Evolutionary conservation across 2,888 invertebrate species (phyloP).

Genomic region (Phlogophora meticulosa): DNA sequence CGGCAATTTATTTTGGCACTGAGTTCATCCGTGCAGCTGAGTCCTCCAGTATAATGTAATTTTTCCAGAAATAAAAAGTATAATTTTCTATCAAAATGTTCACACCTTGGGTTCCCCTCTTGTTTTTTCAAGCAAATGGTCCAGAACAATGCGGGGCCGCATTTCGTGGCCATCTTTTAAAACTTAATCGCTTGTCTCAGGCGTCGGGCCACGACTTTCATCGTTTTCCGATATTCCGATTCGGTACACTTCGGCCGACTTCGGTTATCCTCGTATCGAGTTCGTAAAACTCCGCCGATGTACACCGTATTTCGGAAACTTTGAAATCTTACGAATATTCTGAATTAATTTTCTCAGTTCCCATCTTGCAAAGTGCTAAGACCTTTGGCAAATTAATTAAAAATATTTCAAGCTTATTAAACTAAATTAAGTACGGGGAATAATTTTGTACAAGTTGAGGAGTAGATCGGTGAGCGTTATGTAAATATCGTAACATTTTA

Average conservation of each 20-base stretch:
- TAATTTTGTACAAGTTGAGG: conserved; percentile 49
- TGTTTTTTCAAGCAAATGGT: conserved; percentile 66
- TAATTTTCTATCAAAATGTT: conserved; percentile 63
- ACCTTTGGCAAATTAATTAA: conserved; percentile 60
- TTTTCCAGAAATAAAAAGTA: conserved; percentile 48
- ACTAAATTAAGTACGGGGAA: conserved; percentile 51
- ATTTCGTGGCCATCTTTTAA: conserved; percentile 70
- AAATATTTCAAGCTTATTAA: conserved; percentile 62
- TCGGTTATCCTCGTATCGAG: conserved; percentile 40
- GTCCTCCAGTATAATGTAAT: conserved; percentile 39
- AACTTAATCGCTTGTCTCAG: conserved; percentile 70
- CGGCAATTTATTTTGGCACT: conserved; percentile 37
- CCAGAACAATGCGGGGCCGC: conserved; percentile 68
- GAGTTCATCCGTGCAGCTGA: conserved; percentile 24
- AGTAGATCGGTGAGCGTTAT: conserved; percentile 48
- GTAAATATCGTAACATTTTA: conserved; percentile 46
- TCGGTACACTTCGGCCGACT: conserved; percentile 56
- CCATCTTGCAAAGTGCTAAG: conserved; percentile 54
- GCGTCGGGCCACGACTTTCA: conserved; percentile 64
- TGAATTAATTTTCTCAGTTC: conserved; percentile 52
- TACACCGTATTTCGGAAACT: conserved; percentile 50
- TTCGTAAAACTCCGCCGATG: conserved; percentile 39
- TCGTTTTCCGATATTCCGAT: conserved; percentile 75
- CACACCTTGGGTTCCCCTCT: conserved; percentile 60
- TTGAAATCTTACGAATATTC: conserved; percentile 56